phyloP scores from a whole-genome alignment of 2,888 invertebrate species.

The Rhamnusium bicolor region DNA sequence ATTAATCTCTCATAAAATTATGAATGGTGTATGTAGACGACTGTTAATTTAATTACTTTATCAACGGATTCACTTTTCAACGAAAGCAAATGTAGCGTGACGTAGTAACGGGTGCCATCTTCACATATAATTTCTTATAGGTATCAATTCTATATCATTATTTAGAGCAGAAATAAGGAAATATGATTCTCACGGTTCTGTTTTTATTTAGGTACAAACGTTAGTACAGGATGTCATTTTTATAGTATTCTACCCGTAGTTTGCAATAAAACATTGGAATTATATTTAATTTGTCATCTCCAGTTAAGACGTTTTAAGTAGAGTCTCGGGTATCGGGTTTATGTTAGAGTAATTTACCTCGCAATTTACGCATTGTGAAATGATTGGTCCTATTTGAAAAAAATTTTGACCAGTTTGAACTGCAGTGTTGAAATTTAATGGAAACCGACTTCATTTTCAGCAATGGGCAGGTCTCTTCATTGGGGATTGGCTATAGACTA shows the following conservation, averaged over 20 bases:
- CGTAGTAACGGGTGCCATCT: not conserved
- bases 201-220: not conserved
- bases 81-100: not conserved
- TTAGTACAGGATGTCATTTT: not conserved
- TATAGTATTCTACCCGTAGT: not conserved
- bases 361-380: too few relatives aligned
- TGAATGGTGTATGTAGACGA: not conserved
- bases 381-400: too few relatives aligned
- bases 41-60: not conserved
- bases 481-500: too few relatives aligned
- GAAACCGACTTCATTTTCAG: too few relatives aligned
- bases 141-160: not conserved
- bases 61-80: not conserved
- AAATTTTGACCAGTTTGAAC: too few relatives aligned
- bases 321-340: too few relatives aligned
- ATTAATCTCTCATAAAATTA: not conserved
- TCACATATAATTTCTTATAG: not conserved
- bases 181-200: conserved; percentile 10
- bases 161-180: not conserved
- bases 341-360: too few relatives aligned
- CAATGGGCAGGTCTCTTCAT: too few relatives aligned
- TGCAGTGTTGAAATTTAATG: too few relatives aligned
- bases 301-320: too few relatives aligned
- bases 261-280: not conserved
- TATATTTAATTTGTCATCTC: too few relatives aligned